A percentile compares a stretch with the other conserved stretches of the same genome.
Conservation (phyloP, 2,797 vertebrate genomes). For the Sus cebifrons region DNA sequence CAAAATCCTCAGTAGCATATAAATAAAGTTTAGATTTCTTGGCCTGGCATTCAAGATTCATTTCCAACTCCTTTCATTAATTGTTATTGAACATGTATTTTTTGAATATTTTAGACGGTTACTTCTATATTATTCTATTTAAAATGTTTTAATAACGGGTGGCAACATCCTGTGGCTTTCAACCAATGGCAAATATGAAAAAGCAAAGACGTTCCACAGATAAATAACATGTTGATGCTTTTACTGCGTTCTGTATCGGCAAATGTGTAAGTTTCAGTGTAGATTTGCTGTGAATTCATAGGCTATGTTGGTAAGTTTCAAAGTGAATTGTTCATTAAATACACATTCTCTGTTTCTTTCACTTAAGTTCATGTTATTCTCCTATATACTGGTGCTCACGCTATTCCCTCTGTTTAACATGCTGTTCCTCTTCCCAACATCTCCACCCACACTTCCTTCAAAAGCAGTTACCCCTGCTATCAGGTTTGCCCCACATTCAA, state of each 20-base stretch:
- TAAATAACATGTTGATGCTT: background rate
- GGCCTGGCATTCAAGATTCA: background rate
- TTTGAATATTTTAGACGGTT: background rate
- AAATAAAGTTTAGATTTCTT: conserved; percentile 53
- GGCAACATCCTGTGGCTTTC: background rate
- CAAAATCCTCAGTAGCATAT: background rate
- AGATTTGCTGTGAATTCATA: background rate
- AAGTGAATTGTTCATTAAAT: background rate
- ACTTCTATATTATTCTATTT: background rate
- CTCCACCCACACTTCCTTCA: background rate
- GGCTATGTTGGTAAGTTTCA: background rate
- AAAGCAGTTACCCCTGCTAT: background rate
- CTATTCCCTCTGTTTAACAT: background rate
- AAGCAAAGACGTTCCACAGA: conserved; percentile 20
- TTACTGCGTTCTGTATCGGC: background rate
- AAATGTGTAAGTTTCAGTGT: background rate
- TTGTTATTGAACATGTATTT: background rate
- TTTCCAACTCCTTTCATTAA: background rate
- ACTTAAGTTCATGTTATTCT: background rate
- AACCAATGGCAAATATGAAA: conserved; percentile 27
- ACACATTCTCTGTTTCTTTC: background rate
- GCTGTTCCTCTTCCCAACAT: background rate
- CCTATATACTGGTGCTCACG: background rate
- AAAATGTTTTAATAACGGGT: background rate
- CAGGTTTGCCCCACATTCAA: background rate